A percentile compares a stretch with the other conserved stretches of the same genome.
Evolutionary conservation across 2,113 vertebrate genomes (phyloP).

Genomic region (Cricetomys ansorgei): DNA sequence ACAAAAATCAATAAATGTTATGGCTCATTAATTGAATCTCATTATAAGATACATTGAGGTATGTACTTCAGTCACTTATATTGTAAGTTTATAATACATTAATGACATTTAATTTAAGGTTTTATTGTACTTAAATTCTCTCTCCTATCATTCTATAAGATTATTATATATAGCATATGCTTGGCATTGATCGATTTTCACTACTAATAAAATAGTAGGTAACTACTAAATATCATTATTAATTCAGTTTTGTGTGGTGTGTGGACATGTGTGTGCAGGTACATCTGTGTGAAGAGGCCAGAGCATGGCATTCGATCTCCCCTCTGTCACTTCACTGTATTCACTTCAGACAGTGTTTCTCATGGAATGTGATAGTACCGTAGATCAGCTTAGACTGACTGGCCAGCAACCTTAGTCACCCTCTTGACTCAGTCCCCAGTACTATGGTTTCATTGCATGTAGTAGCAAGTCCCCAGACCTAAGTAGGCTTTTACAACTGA

Average conservation of each 20-base stretch:
- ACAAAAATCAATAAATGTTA: slow-evolving; percentile 29
- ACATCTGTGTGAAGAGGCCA: too few species aligned
- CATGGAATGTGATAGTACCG: too few species aligned
- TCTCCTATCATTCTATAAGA: neutral
- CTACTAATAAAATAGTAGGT: neutral
- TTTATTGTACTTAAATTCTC: neutral
- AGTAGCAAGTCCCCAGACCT: too few species aligned
- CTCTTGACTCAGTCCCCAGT: neutral
- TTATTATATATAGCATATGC: neutral
- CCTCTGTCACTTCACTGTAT: neutral
- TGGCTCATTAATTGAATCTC: neutral
- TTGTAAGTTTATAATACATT: neutral
- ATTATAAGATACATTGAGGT: neutral
- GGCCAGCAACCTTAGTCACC: too few species aligned
- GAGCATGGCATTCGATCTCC: fast-evolving
- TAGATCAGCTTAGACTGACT: neutral
- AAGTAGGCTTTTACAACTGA: too few species aligned
- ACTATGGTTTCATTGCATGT: neutral
- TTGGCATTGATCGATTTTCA: neutral
- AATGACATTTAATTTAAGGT: slow-evolving; percentile 8
- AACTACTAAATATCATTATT: neutral
- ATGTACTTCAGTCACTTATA: neutral
- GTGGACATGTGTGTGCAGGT: neutral
- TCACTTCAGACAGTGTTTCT: neutral
- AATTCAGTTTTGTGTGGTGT: neutral